These are phyloP conservation scores for Ormyrus pomaceus DNA, from an alignment of 2,888 invertebrate species.

Conservation along the genomic window DNA sequence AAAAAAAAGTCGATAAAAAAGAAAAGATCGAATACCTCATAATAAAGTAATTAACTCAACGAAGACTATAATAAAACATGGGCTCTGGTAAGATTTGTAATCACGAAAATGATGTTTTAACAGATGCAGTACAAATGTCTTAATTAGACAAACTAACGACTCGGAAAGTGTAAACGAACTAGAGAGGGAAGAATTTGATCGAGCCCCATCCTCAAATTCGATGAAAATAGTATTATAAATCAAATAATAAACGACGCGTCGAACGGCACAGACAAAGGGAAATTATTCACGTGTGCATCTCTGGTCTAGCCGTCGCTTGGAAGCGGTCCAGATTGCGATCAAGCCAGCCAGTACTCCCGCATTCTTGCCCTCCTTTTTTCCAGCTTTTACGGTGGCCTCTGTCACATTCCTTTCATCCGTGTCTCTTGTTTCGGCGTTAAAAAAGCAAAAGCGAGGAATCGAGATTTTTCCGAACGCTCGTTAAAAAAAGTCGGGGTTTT, in stretches of 20 bases:
- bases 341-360: constrained; percentile 12
- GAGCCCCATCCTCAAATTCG: background rate
- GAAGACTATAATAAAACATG: no score
- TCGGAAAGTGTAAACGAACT: no score
- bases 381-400: background rate
- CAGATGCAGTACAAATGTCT: no score
- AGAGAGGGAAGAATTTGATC: background rate
- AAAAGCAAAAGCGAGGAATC: no score
- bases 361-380: constrained; percentile 25
- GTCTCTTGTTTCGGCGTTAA: background rate
- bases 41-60: no score
- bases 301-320: constrained; percentile 24
- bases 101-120: no score
- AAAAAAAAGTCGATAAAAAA: no score
- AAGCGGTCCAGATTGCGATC: constrained; percentile 33
- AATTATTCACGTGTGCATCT: constrained; percentile 23
- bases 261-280: constrained; percentile 8
- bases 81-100: no score
- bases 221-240: background rate
- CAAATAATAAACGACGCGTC: background rate
- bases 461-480: no score
- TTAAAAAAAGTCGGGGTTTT: no score
- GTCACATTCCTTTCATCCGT: background rate
- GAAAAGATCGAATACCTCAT: no score
- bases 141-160: no score